These are phyloP conservation scores for Sarcophaga rosellei DNA, from an alignment of 2,888 invertebrate genomes.

Conservation along the genomic window DNA sequence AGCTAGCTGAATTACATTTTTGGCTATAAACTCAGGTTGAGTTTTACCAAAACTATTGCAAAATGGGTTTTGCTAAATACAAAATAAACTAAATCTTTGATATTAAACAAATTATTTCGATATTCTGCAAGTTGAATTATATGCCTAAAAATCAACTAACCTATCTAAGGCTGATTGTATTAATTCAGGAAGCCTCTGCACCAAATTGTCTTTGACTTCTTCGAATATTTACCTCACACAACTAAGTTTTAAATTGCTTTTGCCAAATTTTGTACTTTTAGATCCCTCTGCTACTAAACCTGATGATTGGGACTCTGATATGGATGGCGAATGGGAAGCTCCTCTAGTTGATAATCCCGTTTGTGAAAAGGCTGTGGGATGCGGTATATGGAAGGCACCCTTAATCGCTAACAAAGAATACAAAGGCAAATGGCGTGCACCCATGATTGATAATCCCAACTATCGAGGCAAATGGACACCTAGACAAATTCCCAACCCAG, in stretches of 20 bases:
- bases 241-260: neutral
- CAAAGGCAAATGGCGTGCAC: slow-evolving; percentile 96
- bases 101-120: too few relatives aligned
- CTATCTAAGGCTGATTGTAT: too few relatives aligned
- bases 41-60: too few relatives aligned
- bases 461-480: slow-evolving; percentile 98
- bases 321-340: slow-evolving; percentile 99
- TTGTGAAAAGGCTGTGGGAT: slow-evolving; percentile 91
- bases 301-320: slow-evolving; percentile 98
- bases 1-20: too few relatives aligned
- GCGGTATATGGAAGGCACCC: slow-evolving; percentile 94
- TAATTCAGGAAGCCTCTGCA: too few relatives aligned
- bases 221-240: too few relatives aligned
- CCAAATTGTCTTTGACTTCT: too few relatives aligned
- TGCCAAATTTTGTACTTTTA: slow-evolving; percentile 15
- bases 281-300: slow-evolving; percentile 95
- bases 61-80: too few relatives aligned
- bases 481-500: slow-evolving; percentile 92
- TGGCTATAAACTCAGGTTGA: too few relatives aligned
- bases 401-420: slow-evolving; percentile 93
- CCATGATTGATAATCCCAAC: slow-evolving; percentile 94
- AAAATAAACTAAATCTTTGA: too few relatives aligned
- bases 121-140: too few relatives aligned
- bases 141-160: too few relatives aligned
- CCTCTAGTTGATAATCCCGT: slow-evolving; percentile 94